Conservation (phyloP, 1,140 invertebrate genomes). For the Episyrphus balteatus region DNA sequence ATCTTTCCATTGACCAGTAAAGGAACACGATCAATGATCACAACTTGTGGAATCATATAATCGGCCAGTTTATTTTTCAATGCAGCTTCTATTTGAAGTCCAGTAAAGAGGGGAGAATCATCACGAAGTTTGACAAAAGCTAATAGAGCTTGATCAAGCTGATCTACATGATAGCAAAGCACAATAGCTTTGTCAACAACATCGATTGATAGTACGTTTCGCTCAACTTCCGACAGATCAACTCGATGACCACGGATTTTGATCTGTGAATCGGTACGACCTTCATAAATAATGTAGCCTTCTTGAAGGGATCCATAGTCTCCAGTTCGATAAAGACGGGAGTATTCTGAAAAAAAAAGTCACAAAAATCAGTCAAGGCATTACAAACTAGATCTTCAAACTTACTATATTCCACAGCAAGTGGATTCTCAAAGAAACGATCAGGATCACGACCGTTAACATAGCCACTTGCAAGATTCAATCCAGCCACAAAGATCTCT, state of each 20-base stretch:
- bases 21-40: conserved; percentile 60
- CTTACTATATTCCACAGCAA: conserved; percentile 53
- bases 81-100: conserved; percentile 50
- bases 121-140: conserved; percentile 55
- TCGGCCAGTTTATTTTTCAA: conserved; percentile 51
- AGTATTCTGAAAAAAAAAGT: conserved; percentile 41
- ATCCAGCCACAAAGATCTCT: conserved; percentile 66
- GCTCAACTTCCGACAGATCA: conserved; percentile 72
- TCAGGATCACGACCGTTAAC: conserved; percentile 58
- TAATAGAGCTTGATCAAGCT: conserved; percentile 57
- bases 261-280: conserved; percentile 73
- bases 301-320: conserved; percentile 70
- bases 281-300: conserved; percentile 61
- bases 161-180: conserved; percentile 64
- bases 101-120: conserved; percentile 40
- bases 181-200: conserved; percentile 45
- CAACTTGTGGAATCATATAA: conserved; percentile 70
- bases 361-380: not conserved
- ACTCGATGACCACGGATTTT: conserved; percentile 78
- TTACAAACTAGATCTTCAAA: not conserved
- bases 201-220: conserved; percentile 39
- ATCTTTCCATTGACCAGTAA: conserved; percentile 75
- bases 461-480: conserved; percentile 68
- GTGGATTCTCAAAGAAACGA: conserved; percentile 60
- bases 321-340: conserved; percentile 65